Evolutionary conservation across 2,888 invertebrate species (phyloP), one percentile per base, ranked within the genome.

Genomic region (Drosophila kambysellisi): DNA sequence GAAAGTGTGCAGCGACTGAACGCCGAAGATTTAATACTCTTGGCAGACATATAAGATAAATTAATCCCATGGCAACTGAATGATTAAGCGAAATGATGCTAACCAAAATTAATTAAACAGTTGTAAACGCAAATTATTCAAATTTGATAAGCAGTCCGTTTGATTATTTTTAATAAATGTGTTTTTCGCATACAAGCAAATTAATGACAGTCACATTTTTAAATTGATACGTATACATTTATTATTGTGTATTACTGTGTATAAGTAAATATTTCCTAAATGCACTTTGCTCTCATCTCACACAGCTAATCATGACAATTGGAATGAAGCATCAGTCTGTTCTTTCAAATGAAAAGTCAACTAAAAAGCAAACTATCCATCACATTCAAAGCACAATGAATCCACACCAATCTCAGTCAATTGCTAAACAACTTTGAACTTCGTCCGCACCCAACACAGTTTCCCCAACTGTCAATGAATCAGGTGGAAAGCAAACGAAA

Each of bases 401-500:
- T 37, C 37, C 25, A 51, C 20, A 61, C 0, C n/a, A 61, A 39
- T 48, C 15, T 48, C 52, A 32, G 15, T 9, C 17, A 35, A 20
- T 15, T 15, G 35, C 25, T 20, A 12, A 9, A 54, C 35, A 61
- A 33, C 82, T 82, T 82, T 79, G 62, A 73, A 59, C 72, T 70
- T 17, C 8, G n/a, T 20, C 48, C 58, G 53, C 59, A 3, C 17
- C 25, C 59, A 3, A 12, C 25, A 50, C 30, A 35, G 46, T 8
- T 12, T 12, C 20, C 17, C 43, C 52, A 52, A 20, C 43, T 39
- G 65, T 59, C 57, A 64, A 37, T 48, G 61, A 29, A 29, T 35
- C 62, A 51, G 61, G 46, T 82, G 76, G 57, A 83, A 74, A 72
- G 81, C 64, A 68, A 83, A 80, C 48, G 71, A 50, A 76, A 83